Evolutionary conservation across 2,113 vertebrate genomes (phyloP).

Genomic region (Chaetops frenatus): DNA sequence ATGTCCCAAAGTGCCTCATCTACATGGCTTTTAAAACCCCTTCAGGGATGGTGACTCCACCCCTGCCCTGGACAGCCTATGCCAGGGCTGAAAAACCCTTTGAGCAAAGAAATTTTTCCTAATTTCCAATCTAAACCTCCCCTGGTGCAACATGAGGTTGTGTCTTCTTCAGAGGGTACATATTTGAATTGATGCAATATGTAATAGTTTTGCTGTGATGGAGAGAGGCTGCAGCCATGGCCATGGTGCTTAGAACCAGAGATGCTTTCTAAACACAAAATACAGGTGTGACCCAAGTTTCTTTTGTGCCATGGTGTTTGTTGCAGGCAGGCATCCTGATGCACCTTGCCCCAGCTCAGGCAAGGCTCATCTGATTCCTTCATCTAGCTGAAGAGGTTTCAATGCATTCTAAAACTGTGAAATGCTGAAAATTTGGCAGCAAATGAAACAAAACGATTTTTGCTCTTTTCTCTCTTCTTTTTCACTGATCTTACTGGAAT

Average conservation of each 20-base stretch:
- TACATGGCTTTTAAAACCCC: neutral
- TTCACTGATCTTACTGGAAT: neutral
- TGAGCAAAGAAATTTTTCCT: neutral
- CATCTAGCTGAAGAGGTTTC: neutral
- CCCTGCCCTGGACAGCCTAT: neutral
- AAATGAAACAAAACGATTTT: neutral
- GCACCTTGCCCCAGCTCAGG: neutral
- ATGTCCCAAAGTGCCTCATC: neutral
- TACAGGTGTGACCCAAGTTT: neutral
- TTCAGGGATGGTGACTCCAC: neutral
- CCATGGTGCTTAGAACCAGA: neutral
- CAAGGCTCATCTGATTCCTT: neutral
- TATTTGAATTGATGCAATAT: accelerated
- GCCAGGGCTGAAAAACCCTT: neutral
- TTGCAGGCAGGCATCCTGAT: neutral
- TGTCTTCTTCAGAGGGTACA: accelerated
- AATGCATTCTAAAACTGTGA: neutral
- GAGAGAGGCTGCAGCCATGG: neutral
- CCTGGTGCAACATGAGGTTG: neutral
- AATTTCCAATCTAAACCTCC: neutral
- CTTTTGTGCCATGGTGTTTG: neutral
- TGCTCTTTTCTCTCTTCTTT: neutral
- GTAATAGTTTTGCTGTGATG: neutral
- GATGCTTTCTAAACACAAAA: neutral
- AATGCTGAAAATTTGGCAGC: neutral